These are phyloP conservation scores for Acanthoscelides obtectus DNA, from an alignment of 2,888 invertebrate species.

Conservation along the genomic window DNA sequence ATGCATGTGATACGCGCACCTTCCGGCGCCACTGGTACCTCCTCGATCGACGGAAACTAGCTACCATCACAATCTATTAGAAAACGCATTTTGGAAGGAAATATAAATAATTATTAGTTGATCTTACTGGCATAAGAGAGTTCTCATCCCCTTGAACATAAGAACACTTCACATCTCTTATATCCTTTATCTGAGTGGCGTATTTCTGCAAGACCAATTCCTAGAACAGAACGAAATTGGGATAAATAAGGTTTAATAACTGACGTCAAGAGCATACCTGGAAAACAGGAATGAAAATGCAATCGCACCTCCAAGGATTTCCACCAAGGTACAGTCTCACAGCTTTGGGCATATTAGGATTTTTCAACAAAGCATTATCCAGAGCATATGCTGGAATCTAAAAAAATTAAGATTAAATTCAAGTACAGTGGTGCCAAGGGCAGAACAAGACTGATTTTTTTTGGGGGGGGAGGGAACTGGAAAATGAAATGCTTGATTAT, in stretches of 20 bases:
- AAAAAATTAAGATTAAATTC: too few relatives aligned
- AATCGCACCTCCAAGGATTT: constrained; percentile 83
- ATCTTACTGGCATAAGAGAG: constrained; percentile 56
- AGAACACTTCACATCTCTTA: constrained; percentile 66
- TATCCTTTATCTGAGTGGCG: constrained; percentile 63
- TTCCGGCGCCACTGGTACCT: too few relatives aligned
- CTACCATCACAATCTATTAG: too few relatives aligned
- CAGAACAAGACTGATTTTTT: too few relatives aligned
- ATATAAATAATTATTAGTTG: background rate
- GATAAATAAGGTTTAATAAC: background rate
- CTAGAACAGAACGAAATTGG: constrained; percentile 24
- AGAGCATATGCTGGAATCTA: constrained; percentile 77
- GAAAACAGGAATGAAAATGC: constrained; percentile 72
- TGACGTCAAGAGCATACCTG: constrained; percentile 48
- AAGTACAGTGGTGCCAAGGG: too few relatives aligned
- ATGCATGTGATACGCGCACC: too few relatives aligned
- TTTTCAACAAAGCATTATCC: constrained; percentile 71
- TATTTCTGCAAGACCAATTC: constrained; percentile 60
- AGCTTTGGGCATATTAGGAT: constrained; percentile 68
- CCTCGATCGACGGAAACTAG: too few relatives aligned
- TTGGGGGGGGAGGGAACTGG: too few relatives aligned
- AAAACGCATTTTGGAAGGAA: too few relatives aligned
- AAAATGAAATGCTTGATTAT: too few relatives aligned
- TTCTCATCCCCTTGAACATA: constrained; percentile 58
- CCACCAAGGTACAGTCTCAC: constrained; percentile 65